Evolutionary conservation across 2,113 vertebrate genomes (phyloP), one percentile per base, ranked within the genome.

Genomic region (Probosciger aterrimus): DNA sequence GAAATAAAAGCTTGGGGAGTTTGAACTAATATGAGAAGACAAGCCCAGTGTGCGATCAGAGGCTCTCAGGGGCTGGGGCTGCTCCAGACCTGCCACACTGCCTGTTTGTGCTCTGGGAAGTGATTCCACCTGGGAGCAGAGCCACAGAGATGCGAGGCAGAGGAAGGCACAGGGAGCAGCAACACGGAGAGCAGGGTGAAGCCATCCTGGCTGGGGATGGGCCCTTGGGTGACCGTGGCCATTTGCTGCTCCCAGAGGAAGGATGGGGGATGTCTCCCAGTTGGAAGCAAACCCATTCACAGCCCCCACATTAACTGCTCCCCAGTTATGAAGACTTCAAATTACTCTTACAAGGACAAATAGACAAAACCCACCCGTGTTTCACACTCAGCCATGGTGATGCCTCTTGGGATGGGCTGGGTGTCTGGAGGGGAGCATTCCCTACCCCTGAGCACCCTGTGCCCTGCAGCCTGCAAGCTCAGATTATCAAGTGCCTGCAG

Each of bases 361-460:
- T 0, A 18, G 43, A 4, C 24, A 47, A 17, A 68, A 7, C 10
- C 13, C 44, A 7, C 7, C 33, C 4, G 20, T 25, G 43, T 18
- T 80, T 46, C 14, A 4, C 33, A 0, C 6, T 7, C 75, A 10
- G 69, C 39, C 37, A 5, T 5, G 50, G 60, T 1, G 20, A 25
- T 13, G 59, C 27, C 50, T 14, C 19, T n/a, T 9, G 23, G 47
- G 35, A 55, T 22, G 68, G 68, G 46, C 35, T 0, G 8, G 47
- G 44, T 0, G 5, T 9, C 2, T 0, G 30, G 68, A 13, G 5
- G 18, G 74, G 7, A 57, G 13, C 5, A 1, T 60, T 50, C 75
- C 60, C 53, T 15, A 14, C 18, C 11, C 30, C 28, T 0, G 30
- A 7, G 12, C 23, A 30, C 31, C 85, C 6, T 1, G 14, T 65